These are phyloP conservation scores for Cephalopachus bancanus DNA, from an alignment of 2,797 vertebrate genomes.

Conservation along the genomic window DNA sequence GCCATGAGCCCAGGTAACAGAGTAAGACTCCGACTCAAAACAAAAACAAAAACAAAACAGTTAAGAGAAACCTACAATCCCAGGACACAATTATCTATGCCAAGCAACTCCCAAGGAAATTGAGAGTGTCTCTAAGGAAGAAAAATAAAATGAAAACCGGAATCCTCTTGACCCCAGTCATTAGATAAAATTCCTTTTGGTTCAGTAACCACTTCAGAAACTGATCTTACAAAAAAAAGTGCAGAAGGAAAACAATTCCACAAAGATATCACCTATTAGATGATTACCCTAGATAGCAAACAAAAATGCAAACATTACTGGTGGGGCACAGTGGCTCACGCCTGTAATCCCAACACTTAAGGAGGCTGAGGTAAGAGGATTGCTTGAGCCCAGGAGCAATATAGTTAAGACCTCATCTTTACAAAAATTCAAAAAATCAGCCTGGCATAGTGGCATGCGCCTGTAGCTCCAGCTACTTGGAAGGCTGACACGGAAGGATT, in stretches of 20 bases:
- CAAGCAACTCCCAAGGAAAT: not conserved
- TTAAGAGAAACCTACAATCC: not conserved
- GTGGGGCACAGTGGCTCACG: not conserved
- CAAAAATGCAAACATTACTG: constrained; percentile 32
- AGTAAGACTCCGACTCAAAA: no score
- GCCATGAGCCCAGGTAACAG: no score
- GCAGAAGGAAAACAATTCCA: not conserved
- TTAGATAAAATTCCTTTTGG: constrained; percentile 51
- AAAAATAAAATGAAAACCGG: constrained; percentile 1
- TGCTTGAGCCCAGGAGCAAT: not conserved
- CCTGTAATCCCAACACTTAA: not conserved
- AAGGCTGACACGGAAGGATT: not conserved
- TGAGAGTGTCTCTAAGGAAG: not conserved
- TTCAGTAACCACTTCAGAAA: constrained; percentile 41
- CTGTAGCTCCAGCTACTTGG: not conserved
- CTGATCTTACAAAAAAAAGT: constrained; percentile 20
- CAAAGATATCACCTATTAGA: not conserved
- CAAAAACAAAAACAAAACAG: not conserved
- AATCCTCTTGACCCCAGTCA: constrained; percentile 34
- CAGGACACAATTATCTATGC: not conserved
- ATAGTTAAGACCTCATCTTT: not conserved
- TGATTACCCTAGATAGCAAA: constrained; percentile 11
- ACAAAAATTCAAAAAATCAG: not conserved
- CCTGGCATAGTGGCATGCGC: not conserved
- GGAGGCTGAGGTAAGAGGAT: not conserved